Percentiles rank a stretch among this genome's conserved stretches.
phyloP scores from a whole-genome alignment of 2,888 invertebrate genomes.

The Tipula helvola region DNA sequence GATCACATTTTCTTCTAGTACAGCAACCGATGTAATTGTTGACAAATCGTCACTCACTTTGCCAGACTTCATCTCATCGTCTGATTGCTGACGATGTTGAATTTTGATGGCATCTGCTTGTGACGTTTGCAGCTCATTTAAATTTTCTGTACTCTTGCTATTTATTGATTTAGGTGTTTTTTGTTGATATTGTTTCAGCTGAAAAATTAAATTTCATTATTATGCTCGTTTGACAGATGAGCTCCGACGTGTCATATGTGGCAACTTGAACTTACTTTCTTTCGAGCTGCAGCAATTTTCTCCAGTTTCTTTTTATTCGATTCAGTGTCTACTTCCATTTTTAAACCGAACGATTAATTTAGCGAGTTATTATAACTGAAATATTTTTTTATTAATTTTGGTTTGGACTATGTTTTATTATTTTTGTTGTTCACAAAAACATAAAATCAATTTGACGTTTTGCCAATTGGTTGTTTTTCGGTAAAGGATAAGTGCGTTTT shows the following conservation, averaged over 20 bases:
- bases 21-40: neutral
- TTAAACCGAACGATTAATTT: neutral
- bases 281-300: slow-evolving; percentile 5
- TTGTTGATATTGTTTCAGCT: slow-evolving; percentile 9
- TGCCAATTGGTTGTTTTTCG: neutral
- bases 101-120: neutral
- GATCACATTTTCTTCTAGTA: neutral
- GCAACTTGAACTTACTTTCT: neutral
- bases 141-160: neutral
- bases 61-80: neutral
- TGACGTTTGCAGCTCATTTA: neutral
- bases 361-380: neutral
- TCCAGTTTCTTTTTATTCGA: neutral
- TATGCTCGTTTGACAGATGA: neutral
- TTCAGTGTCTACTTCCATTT: neutral
- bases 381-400: neutral
- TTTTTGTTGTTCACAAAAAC: neutral
- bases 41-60: neutral
- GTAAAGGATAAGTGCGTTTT: neutral
- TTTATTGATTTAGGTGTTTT: neutral
- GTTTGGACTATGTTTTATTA: neutral
- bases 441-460: neutral
- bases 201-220: neutral
- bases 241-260: slow-evolving; percentile 1
- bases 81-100: neutral